Base-by-base conservation (phyloP, 1,140 invertebrate species). In the Phortica variegata region DNA sequence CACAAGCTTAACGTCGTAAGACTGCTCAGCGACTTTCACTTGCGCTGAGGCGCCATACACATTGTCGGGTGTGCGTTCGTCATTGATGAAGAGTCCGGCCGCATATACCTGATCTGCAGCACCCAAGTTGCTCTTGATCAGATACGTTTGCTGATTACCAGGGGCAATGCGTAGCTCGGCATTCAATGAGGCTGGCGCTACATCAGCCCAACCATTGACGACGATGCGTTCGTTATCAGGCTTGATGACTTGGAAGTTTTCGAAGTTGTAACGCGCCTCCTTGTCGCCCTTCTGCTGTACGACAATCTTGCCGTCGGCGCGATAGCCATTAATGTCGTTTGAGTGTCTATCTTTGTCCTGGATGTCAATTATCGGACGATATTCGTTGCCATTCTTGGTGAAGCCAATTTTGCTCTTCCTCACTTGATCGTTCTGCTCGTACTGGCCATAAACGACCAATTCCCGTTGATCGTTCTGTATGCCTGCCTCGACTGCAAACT, bases 341-440 rank as follows among this genome's bases (percentile, higher is more conserved):
- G 39, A 77, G 77, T 56, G 75, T 72, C 54, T 79, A 56, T 44
- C 81, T 77, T 49, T 81, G 77, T 2, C 87, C 83, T 34, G 83
- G 49, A 63, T 87, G 59, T 89, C 84, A 15, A 90, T 73, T 1
- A 88, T 57, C 1, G 88, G 88, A 46, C 80, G 84, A 63, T 85
- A 88, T 3, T 84, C 81, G 19, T 77, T 76, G 8, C 83, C 84
- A 39, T 79, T 78, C 3, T 83, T 77, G 3, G 77, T 62, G n/a
- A 88, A 77, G 0, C 87, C 87, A 33, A 81, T 70, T 60, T 83
- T 85, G 2, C 77, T 82, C 39, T 75, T 84, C 26, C 85, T 87
- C 17, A 84, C 78, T 1, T 78, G 63, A 1, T 78, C 75, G 52
- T 88, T 85, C 37, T 84, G 75, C 3, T 77, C 77, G 1, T 83